Conservation (phyloP, 2,797 vertebrate genomes). For the Xyrichtys novacula region DNA sequence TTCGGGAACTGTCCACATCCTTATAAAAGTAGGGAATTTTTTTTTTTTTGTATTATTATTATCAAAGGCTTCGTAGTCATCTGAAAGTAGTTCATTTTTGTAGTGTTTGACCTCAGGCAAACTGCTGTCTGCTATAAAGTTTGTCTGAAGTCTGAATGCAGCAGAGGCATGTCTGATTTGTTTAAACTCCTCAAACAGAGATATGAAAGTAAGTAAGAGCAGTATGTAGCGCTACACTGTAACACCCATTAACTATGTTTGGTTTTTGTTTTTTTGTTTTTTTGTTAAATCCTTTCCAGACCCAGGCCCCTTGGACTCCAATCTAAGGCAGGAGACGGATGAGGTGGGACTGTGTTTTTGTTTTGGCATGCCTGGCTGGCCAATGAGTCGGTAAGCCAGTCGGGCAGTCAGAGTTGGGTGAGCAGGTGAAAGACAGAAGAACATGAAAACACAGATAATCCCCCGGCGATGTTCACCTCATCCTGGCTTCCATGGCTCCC, state of each 20-base stretch:
- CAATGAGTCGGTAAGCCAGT: conserved; percentile 54
- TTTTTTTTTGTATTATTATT: too few relatives aligned
- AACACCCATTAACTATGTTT: not conserved
- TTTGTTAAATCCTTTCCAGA: conserved; percentile 4
- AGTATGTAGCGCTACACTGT: not conserved
- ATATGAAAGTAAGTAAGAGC: not conserved
- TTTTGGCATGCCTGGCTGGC: conserved; percentile 63
- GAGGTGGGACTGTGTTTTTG: conserved; percentile 64
- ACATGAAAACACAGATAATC: conserved; percentile 83
- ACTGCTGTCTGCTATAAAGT: not conserved
- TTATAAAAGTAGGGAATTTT: too few relatives aligned
- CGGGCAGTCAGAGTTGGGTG: conserved; percentile 75
- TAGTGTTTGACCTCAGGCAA: not conserved
- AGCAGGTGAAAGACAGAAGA: conserved; percentile 82
- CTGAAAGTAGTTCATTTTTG: not conserved
- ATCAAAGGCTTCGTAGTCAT: not conserved
- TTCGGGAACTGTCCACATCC: too few relatives aligned
- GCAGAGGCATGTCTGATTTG: not conserved
- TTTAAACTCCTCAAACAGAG: not conserved
- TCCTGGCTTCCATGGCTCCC: conserved; percentile 59
- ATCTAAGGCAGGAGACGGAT: conserved; percentile 39
- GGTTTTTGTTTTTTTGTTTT: conserved; percentile 2
- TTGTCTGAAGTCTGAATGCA: not conserved
- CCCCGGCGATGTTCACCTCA: conserved; percentile 67
- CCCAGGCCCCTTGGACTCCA: conserved; percentile 3